These are phyloP conservation scores for Plagiodera versicolora DNA, from an alignment of 2,888 invertebrate genomes.

Conservation along the genomic window DNA sequence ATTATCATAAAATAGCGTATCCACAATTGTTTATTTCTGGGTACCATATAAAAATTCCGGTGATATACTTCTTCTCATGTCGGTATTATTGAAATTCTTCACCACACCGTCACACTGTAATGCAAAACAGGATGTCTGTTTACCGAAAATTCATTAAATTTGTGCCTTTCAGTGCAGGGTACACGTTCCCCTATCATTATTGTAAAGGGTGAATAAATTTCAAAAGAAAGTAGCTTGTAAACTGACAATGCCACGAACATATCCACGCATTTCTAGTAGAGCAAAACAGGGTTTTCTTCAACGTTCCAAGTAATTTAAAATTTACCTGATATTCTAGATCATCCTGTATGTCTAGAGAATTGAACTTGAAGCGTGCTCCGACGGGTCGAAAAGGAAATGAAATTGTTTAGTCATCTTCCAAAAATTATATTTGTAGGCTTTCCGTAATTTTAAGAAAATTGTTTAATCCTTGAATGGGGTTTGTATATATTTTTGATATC, in stretches of 20 bases:
- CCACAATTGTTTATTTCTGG: too few relatives aligned
- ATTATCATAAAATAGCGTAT: too few relatives aligned
- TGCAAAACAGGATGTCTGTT: not conserved
- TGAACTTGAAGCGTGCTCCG: not conserved
- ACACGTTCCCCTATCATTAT: not conserved
- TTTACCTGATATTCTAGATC: too few relatives aligned
- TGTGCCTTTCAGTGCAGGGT: not conserved
- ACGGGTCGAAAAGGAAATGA: not conserved
- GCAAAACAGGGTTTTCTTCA: not conserved
- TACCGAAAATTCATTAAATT: not conserved
- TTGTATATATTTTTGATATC: not conserved
- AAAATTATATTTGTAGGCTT: not conserved
- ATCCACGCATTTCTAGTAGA: conserved; percentile 1
- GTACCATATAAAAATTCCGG: too few relatives aligned
- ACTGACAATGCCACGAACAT: not conserved
- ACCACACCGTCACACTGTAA: not conserved
- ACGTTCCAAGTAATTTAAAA: too few relatives aligned
- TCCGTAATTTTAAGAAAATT: not conserved
- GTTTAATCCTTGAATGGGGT: not conserved
- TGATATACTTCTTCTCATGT: too few relatives aligned
- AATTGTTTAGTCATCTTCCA: not conserved
- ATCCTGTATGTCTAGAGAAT: too few relatives aligned
- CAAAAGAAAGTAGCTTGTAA: not conserved
- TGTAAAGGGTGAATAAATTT: conserved; percentile 15
- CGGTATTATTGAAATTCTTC: too few relatives aligned